phyloP scores from a whole-genome alignment of 1,140 invertebrate species.

The Drosophila takahashii region DNA sequence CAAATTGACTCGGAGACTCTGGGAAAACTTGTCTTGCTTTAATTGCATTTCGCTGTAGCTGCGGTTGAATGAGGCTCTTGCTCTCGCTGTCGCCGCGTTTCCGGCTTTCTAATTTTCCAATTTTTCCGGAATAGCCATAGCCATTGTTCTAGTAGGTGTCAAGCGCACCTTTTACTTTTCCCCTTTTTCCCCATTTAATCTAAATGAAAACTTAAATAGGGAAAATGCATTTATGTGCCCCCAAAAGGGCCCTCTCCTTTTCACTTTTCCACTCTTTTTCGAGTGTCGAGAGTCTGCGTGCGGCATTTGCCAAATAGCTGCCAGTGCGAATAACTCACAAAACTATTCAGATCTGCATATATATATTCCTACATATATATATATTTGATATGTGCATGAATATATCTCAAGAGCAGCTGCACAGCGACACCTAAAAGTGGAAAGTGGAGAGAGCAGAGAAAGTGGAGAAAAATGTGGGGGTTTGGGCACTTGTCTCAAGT shows the following conservation, averaged over 20 bases:
- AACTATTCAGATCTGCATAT: slow-evolving; percentile 31
- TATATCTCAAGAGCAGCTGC: slow-evolving; percentile 56
- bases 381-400: not conserved
- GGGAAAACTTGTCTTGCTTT: slow-evolving; percentile 59
- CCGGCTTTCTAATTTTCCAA: not conserved
- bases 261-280: not conserved
- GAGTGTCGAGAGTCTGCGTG: slow-evolving; percentile 11
- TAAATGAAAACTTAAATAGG: slow-evolving; percentile 56
- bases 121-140: slow-evolving; percentile 1
- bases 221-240: slow-evolving; percentile 71
- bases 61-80: slow-evolving; percentile 48
- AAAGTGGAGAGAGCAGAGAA: slow-evolving; percentile 21
- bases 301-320: slow-evolving; percentile 64
- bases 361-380: slow-evolving; percentile 12
- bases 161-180: not conserved
- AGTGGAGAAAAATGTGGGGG: slow-evolving; percentile 10
- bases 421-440: slow-evolving; percentile 57
- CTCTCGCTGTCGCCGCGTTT: slow-evolving; percentile 2
- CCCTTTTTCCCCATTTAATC: slow-evolving; percentile 41
- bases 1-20: slow-evolving; percentile 5
- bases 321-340: slow-evolving; percentile 57
- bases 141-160: slow-evolving; percentile 14
- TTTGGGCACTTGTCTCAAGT: slow-evolving; percentile 28
- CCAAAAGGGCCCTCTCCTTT: slow-evolving; percentile 24
- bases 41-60: slow-evolving; percentile 76